These are phyloP conservation scores for Lasiurus cinereus DNA, from an alignment of 2,113 vertebrate species.

Conservation along the genomic window DNA sequence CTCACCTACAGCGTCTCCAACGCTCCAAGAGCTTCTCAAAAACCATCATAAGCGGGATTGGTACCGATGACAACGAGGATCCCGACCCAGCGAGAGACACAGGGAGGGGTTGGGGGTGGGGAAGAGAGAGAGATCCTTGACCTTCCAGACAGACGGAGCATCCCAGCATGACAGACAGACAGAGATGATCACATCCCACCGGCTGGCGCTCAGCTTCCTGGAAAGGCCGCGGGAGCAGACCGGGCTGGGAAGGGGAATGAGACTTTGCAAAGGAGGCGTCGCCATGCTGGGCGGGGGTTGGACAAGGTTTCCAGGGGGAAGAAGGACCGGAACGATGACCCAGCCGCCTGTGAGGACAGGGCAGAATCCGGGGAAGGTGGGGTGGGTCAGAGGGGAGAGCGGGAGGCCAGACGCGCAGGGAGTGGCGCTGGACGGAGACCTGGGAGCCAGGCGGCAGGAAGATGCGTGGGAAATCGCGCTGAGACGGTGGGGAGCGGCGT, in stretches of 20 bases:
- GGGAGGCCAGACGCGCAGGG: background rate
- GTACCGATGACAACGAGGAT: background rate
- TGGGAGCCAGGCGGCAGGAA: background rate
- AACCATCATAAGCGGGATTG: background rate
- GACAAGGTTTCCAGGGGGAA: background rate
- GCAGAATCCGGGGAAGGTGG: background rate
- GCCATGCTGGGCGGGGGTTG: background rate
- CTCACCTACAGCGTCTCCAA: too few species aligned
- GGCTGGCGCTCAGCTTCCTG: background rate
- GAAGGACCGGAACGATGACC: too few species aligned
- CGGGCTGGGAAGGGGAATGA: too few species aligned
- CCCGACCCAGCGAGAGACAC: background rate
- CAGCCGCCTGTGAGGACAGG: background rate
- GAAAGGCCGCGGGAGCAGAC: background rate
- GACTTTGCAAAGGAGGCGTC: background rate
- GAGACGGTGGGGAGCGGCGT: background rate
- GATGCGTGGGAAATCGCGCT: fast-evolving
- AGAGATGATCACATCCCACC: background rate
- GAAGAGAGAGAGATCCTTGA: background rate
- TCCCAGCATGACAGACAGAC: background rate
- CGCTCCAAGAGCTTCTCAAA: background rate
- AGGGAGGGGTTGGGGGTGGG: background rate
- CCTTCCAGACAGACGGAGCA: background rate
- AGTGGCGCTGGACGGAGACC: background rate
- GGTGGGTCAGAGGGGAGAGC: fast-evolving